Base-by-base conservation (phyloP, 35 echinoderm and acorn worm species). In the Diadema setosum region DNA sequence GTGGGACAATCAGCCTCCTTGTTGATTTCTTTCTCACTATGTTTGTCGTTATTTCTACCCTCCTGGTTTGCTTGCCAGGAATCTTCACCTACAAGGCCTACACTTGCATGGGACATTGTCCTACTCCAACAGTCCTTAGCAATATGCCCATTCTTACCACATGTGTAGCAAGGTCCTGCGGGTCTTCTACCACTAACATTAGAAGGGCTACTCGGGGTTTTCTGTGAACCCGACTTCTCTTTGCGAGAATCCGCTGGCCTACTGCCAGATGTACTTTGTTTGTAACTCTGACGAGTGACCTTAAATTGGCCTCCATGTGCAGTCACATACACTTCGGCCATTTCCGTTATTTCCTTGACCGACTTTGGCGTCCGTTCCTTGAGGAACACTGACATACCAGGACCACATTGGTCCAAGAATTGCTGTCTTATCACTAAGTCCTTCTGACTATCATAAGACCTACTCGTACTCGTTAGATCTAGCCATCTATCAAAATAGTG, bases 361-460 rank as follows among this genome's bases (percentile, higher is more conserved):
- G 73, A 42, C 33, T 88, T 59, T 0, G 55, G 78, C 3, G 39
- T 78, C n/a, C 84, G 80, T 67, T 95, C 93, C 46, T 70, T 86
- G 25, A 95, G 46, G 56, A 86, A 95, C 5, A 95, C 81, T 27
- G 39, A 36, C 58, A 95, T 1, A 1, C 90, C 88, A 34, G 27
- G 86, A 32, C 49, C 45, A 18, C 82, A 31, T 39, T 78, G 56
- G 26, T 87, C 42, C 5, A 91, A 64, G 39, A 96, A 84, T 46
- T 91, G 89, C 21, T 95, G 84, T 12, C 39, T 75, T 24, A 91
- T 57, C 7, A 91, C 31, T 17, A 91, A 70, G 31, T 95, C 93
- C 37, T 46, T 95, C 5, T 87, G 33, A 14, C 58, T 63, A 1
- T 87, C 80, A 45, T 49, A 91, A 5, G 58, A 60, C 40, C 91